Evolutionary conservation across 2,113 vertebrate species (phyloP).

Genomic region (Scytalopus superciliaris): DNA sequence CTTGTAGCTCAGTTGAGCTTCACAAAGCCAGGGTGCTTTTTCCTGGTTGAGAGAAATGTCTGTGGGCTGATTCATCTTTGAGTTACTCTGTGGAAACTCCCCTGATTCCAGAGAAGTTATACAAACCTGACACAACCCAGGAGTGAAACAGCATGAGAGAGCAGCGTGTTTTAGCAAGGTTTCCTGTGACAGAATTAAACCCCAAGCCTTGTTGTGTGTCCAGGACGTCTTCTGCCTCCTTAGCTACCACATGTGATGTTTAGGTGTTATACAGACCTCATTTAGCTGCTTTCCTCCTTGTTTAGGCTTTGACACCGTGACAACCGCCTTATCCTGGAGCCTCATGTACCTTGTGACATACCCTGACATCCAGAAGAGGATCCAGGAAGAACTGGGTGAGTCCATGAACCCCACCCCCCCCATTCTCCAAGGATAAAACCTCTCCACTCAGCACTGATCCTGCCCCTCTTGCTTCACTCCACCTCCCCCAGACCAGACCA

Average conservation of each 20-base stretch:
- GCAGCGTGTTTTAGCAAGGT: neutral
- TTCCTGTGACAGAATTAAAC: neutral
- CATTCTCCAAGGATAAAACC: accelerated
- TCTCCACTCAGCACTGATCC: neutral
- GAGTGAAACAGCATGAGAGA: neutral
- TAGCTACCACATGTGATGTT: neutral
- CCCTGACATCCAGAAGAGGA: conserved; percentile 82
- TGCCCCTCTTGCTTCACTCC: neutral
- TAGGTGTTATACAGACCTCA: neutral
- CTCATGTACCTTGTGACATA: conserved; percentile 82
- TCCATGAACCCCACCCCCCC: neutral
- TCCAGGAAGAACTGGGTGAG: conserved; percentile 88
- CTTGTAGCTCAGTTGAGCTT: neutral
- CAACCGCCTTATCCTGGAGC: conserved; percentile 84
- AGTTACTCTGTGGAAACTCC: neutral
- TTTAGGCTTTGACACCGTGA: conserved; percentile 86
- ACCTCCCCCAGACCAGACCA: conserved; percentile 71
- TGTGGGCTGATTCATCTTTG: neutral
- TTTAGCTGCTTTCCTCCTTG: neutral
- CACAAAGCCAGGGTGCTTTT: neutral
- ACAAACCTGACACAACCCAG: neutral
- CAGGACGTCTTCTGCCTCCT: neutral
- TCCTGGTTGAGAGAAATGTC: neutral
- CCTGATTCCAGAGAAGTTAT: neutral
- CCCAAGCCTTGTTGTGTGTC: neutral